A percentile compares a stretch with the other conserved stretches of the same genome.
These are phyloP conservation scores for Phataginus tetradactyla DNA, from an alignment of 2,797 vertebrate genomes.

Conservation along the genomic window DNA sequence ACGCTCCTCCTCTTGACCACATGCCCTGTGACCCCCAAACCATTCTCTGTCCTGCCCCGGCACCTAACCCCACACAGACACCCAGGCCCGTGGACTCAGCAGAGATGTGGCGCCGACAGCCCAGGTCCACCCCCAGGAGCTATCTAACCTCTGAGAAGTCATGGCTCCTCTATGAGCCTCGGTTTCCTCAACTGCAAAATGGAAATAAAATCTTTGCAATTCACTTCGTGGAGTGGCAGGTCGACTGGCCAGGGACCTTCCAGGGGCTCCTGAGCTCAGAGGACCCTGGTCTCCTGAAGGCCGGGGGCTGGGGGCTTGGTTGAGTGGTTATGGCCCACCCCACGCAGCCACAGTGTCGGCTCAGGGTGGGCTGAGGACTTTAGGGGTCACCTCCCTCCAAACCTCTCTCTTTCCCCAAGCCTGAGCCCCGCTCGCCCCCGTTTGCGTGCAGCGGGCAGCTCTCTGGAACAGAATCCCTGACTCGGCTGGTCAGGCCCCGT, in stretches of 20 bases:
- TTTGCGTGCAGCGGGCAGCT: fast-evolving
- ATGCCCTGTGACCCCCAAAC: fast-evolving
- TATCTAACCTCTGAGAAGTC: background rate
- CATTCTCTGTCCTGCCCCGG: background rate
- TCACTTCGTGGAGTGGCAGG: fast-evolving
- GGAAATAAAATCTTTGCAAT: background rate
- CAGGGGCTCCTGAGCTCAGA: background rate
- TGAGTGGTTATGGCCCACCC: background rate
- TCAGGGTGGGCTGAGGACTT: background rate
- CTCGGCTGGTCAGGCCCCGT: background rate
- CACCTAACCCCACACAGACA: fast-evolving
- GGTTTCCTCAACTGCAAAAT: background rate
- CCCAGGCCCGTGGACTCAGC: background rate
- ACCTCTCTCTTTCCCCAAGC: background rate
- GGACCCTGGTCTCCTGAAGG: background rate
- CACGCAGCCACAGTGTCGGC: background rate
- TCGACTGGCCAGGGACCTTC: background rate
- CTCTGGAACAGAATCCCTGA: fast-evolving
- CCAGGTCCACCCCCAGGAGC: fast-evolving
- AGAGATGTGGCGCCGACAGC: fast-evolving
- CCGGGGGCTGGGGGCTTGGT: background rate
- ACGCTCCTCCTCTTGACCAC: background rate
- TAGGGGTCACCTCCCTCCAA: background rate
- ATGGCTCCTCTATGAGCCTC: background rate
- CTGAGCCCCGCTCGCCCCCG: fast-evolving